Evolutionary conservation across 2,113 vertebrate species (phyloP), one percentile per base, ranked within the genome.

Genomic region (Anoplopoma fimbria): DNA sequence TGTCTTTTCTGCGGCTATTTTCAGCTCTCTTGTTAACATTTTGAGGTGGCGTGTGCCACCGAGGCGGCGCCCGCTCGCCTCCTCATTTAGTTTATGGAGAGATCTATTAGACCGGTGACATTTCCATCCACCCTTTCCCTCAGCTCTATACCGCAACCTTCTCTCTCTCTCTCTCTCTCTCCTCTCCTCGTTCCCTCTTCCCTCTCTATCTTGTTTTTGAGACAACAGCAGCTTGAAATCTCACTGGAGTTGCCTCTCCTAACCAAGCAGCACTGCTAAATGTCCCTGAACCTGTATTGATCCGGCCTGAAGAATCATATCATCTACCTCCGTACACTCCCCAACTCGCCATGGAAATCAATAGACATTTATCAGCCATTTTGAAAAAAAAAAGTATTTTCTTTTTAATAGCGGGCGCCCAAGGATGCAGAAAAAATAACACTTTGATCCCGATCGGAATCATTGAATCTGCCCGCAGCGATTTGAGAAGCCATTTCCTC

Each of bases 401-500:
- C 4, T 57, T 82, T 89, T 78, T 78, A 82, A 90, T 77, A 58
- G 49, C 29, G 17, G n/a, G 76, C 69, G 76, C 69, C 42, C 77
- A 80, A 75, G 83, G 79, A 92, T 83, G 88, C 87, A 81, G 89
- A 92, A 92, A 92, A 92, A 94, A 94, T 92, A 83, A 29, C 79
- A 78, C 81, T 90, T 85, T 88, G 86, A 89, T 91, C 81, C 23
- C 29, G 33, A 74, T 73, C 49, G 14, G 27, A 78, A 75, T 55
- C 4, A 1, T 40, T 4, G 9, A 61, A 63, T 79, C 64, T 25
- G 34, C 15, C 42, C 34, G 1, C 53, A 4, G 72, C n/a, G 3
- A 34, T 87, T 79, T 75, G 78, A 17, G 2, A 47, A 79, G 9
- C 19, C 78, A 51, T 83, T 86, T 86, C 74, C 74, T 64, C 42